Evolutionary conservation across 2,888 invertebrate genomes (phyloP), one percentile per base, ranked within the genome.

Genomic region (Alloscopus bannaensis): DNA sequence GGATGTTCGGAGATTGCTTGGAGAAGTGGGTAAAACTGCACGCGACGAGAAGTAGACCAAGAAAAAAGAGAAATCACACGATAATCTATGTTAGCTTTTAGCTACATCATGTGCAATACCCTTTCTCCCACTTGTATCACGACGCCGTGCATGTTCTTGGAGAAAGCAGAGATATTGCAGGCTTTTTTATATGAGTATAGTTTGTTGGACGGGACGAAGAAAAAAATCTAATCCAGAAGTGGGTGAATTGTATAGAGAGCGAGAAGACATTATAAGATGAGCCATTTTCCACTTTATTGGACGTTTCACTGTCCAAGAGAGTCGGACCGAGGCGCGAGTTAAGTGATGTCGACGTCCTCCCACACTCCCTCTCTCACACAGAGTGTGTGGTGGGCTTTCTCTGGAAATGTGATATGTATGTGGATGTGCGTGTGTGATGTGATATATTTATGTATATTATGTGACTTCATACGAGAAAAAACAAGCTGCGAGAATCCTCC

Each of bases 201-300:
- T 45, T 45, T 36, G 6, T 36, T 45, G n/a, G 16, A 57, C 3
- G 57, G 29, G 57, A 4, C 4, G 47, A 47, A n/a, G 47, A n/a
- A 47, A 47, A 29, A 20, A 40, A 36, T 60, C 40, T 60, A 40
- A 60, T 60, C 40, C 60, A 11, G 16, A 60, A 36, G n/a, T 22
- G 29, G 60, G 60, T 40, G 60, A 60, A 60, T 60, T 22, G 60
- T 24, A 60, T 6, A n/a, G 24, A 40, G 60, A 36, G 13, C 29
- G 24, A 52, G 36, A 13, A 36, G 36, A 36, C 36, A 13, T 8
- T 36, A 55, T 55, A 55, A 55, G 55, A 60, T 60, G 60, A 60
- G 60, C 60, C 60, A 60, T 60, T 60, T 60, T 60, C 60, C 60
- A 60, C 60, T 60, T 60, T 60, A 60, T 60, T 60, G 60, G 60